Evolutionary conservation across 2,113 vertebrate species (phyloP), one percentile per base, ranked within the genome.

Genomic region (Equus przewalskii): DNA sequence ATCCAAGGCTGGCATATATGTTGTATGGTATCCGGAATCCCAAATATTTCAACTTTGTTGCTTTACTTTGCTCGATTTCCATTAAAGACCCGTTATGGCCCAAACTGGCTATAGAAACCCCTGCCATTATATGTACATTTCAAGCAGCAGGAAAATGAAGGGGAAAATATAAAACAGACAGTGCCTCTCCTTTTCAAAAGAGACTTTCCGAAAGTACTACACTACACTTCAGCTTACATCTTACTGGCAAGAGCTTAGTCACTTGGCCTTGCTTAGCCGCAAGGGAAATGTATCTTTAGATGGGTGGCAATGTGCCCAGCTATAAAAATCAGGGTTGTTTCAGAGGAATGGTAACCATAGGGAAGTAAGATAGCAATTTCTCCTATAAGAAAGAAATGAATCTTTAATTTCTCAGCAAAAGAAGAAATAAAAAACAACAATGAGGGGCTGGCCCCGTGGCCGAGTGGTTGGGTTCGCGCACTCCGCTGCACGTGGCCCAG

Each of bases 381-480:
- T 78, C 73, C 72, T n/a, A 81, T 76, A 46, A 87, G 89, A 13
- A 64, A 26, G 13, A 97, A 95, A 69, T 58, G 33, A 70, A 54
- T 51, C n/a, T 96, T 94, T 65, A 89, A 86, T 81, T 93, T 93
- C 36, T 82, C 62, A 84, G 41, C 82, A 65, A 89, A 92, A 75
- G 13, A n/a, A 91, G 1, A 94, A 92, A 58, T 24, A 3, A 73
- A 85, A 76, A 54, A 14, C 15, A 54, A 14, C 15, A 41, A 41
- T 41, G 36, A 41, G 36, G 36, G 36, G 36, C 36, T 41, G 36
- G 36, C 36, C 36, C 36, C 36, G 36, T 41, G 36, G 36, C 36
- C 36, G 36, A 41, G 36, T 41, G 36, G 36, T 41, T 41, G 36
- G 36, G 36, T 41, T 41, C 36, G 2, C 36, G 36, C 36, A 41